Evolutionary conservation across 2,888 invertebrate species (phyloP).

Genomic region (Torymus aiolomorphi): DNA sequence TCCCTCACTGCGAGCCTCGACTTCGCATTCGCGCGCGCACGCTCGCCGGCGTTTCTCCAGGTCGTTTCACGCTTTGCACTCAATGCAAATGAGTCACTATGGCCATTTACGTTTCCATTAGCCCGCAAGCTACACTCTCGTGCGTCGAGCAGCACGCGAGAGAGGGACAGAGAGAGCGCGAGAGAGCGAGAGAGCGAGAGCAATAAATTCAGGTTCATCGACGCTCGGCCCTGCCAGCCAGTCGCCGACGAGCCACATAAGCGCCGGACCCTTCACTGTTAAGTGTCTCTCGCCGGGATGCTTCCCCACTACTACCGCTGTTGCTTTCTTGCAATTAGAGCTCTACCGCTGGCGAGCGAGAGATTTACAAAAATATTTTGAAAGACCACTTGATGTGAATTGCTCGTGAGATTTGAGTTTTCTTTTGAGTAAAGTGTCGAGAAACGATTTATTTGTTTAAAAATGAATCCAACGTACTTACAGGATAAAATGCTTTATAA

Average conservation of each 20-base stretch:
- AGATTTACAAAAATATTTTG: too few species aligned
- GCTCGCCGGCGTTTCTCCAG: conserved; percentile 46
- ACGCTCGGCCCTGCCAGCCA: neutral
- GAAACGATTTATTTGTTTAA: too few species aligned
- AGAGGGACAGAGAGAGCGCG: too few species aligned
- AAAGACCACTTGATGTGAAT: too few species aligned
- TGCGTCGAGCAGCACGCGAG: neutral
- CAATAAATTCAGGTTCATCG: conserved; percentile 52
- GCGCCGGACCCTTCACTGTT: too few species aligned
- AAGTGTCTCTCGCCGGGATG: neutral
- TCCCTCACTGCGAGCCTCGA: conserved; percentile 4
- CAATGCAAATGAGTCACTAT: conserved; percentile 67
- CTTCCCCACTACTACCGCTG: neutral
- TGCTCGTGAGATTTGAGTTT: too few species aligned
- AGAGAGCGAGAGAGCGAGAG: conserved; percentile 4
- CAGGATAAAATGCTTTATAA: too few species aligned
- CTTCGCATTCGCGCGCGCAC: conserved; percentile 51
- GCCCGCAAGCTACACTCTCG: conserved; percentile 49
- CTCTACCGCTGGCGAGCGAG: neutral
- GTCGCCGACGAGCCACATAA: too few species aligned
- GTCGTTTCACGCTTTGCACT: conserved; percentile 61
- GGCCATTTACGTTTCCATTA: conserved; percentile 70
- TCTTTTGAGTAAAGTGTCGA: too few species aligned
- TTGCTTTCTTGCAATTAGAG: conserved; percentile 10
- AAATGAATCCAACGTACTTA: too few species aligned